These are phyloP conservation scores for Scleropages formosus DNA, from an alignment of 2,797 vertebrate species.

Conservation along the genomic window DNA sequence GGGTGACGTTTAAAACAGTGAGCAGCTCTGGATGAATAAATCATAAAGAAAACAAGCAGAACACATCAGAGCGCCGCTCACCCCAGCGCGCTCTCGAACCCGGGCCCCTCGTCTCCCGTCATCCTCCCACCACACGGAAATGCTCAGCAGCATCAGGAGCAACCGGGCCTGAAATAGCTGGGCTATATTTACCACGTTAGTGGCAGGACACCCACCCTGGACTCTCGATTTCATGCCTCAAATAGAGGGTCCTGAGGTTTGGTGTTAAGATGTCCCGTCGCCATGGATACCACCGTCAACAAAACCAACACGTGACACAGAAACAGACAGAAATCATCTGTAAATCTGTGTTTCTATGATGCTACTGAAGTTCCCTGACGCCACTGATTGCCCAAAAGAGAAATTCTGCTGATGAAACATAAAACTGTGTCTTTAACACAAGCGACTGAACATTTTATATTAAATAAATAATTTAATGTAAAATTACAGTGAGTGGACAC, in stretches of 20 bases:
- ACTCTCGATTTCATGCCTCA: neutral
- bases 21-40: too few relatives aligned
- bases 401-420: too few relatives aligned
- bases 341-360: neutral
- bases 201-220: neutral
- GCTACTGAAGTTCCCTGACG: too few relatives aligned
- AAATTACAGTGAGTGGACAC: too few relatives aligned
- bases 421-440: too few relatives aligned
- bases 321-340: neutral
- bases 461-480: too few relatives aligned
- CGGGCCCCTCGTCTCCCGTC: neutral
- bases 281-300: conserved; percentile 26
- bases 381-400: too few relatives aligned
- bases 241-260: neutral
- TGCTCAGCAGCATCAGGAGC: neutral
- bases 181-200: neutral
- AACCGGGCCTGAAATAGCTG: neutral
- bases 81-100: too few relatives aligned
- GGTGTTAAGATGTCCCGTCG: conserved; percentile 16
- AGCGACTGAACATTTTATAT: too few relatives aligned
- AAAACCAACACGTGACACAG: neutral
- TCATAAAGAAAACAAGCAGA: too few relatives aligned
- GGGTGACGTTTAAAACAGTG: too few relatives aligned
- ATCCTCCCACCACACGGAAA: neutral
- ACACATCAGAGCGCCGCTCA: too few relatives aligned